phyloP scores from a whole-genome alignment of 2,888 invertebrate species.

The Lycocerus yunnanus region DNA sequence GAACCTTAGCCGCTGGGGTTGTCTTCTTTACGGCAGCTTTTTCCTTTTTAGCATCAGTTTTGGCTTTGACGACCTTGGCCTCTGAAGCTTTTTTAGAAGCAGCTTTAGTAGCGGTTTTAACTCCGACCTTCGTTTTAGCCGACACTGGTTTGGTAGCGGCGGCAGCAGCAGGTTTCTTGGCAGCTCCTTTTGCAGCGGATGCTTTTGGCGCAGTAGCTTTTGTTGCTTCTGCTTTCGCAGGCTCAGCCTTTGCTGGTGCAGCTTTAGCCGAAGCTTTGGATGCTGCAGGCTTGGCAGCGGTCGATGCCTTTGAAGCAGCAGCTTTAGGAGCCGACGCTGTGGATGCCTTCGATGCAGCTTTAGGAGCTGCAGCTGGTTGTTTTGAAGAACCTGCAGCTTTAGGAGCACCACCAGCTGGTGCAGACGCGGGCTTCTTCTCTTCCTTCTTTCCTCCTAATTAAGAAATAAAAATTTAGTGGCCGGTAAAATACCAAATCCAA shows the following conservation, averaged over 20 bases:
- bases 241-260: slow-evolving; percentile 37
- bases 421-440: slow-evolving; percentile 56
- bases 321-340: slow-evolving; percentile 47
- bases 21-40: slow-evolving; percentile 56
- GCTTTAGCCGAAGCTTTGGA: slow-evolving; percentile 43
- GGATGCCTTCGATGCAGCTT: slow-evolving; percentile 46
- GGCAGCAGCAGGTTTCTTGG: slow-evolving; percentile 46
- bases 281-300: not conserved
- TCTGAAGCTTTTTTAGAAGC: slow-evolving; percentile 51
- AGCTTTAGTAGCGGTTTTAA: slow-evolving; percentile 49
- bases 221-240: slow-evolving; percentile 36
- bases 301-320: slow-evolving; percentile 32
- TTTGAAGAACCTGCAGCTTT: slow-evolving; percentile 27
- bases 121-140: slow-evolving; percentile 53
- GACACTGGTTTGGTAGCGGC: slow-evolving; percentile 39
- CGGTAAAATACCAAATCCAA: too few species aligned
- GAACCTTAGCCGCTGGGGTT: slow-evolving; percentile 58
- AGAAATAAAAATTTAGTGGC: not conserved
- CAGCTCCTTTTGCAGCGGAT: slow-evolving; percentile 46
- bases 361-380: slow-evolving; percentile 8
- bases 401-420: slow-evolving; percentile 41
- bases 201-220: slow-evolving; percentile 49
- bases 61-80: slow-evolving; percentile 43
- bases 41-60: slow-evolving; percentile 47
- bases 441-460: slow-evolving; percentile 60